Evolutionary conservation across 2,888 invertebrate genomes (phyloP), one percentile per base, ranked within the genome.

Genomic region (Aphelenchoides bicaudatus): DNA sequence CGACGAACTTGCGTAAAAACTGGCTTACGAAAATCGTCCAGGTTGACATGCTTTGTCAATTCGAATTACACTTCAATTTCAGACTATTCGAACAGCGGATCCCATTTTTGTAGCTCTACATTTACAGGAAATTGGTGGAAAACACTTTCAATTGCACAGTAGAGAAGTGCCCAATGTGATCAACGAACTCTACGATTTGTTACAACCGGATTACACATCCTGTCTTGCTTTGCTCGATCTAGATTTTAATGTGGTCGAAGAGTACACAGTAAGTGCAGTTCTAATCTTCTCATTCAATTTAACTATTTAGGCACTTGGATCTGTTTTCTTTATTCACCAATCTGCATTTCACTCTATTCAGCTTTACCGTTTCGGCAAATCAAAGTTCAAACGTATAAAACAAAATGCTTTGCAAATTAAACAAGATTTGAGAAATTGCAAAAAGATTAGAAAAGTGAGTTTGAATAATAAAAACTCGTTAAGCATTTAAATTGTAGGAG

Each of bases 41-140:
- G 57, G 66, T 69, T 37, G 23, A 60, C 25, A 29, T n/a, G n/a
- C n/a, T n/a, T n/a, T n/a, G n/a, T n/a, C 16, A 59, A 21, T 21
- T 16, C 29, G 30, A 6, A 6, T 23, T 68, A 2, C 19, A 30
- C 39, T 55, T 21, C 13, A 38, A 31, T 46, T 72, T 54, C 54
- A 74, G 72, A 51, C 61, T 56, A 63, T 75, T 19, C 55, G 58
- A 0, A 13, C 19, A 2, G 62, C 68, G 6, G 49, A 63, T 25
- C 63, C 74, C 1, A 56, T 47, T 25, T 63, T 74, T 48, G 57
- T 69, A n/a, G 66, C 69, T 10, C 56, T 75, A 10, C 70, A 75
- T 55, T 56, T 73, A 47, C 73, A 75, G 54, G 75, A 78, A 60
- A 70, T 70, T 16, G 76, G 76, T 25, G 76, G 76, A 5, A 76